Conservation (phyloP, 2,888 invertebrate species). For the Acrocera orbiculus region DNA sequence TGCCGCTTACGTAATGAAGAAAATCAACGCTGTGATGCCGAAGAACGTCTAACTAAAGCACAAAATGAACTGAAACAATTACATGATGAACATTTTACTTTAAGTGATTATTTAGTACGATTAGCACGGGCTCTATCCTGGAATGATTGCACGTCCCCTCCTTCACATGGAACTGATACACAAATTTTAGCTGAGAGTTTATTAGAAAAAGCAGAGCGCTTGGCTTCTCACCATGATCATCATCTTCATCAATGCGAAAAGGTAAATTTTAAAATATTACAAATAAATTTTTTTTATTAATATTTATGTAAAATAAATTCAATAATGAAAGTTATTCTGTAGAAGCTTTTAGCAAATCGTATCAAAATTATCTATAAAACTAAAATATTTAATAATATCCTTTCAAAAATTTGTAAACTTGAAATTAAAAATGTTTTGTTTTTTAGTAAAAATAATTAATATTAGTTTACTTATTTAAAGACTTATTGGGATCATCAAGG, state of each 20-base stretch:
- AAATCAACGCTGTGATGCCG: slow-evolving; percentile 50
- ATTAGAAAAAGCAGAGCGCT: slow-evolving; percentile 66
- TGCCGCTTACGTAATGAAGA: slow-evolving; percentile 45
- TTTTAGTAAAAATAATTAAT: no score
- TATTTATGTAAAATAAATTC: no score
- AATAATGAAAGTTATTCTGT: no score
- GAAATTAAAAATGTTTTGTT: no score
- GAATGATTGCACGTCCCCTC: slow-evolving; percentile 27
- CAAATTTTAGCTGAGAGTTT: slow-evolving; percentile 50
- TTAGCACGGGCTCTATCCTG: slow-evolving; percentile 56
- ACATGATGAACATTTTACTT: slow-evolving; percentile 27
- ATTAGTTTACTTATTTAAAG: no score
- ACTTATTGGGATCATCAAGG: no score
- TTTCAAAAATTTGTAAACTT: no score
- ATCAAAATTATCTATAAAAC: no score
- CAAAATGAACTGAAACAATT: slow-evolving; percentile 58
- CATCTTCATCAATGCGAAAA: slow-evolving; percentile 16
- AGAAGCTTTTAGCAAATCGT: no score
- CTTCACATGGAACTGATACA: slow-evolving; percentile 26
- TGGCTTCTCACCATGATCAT: slow-evolving; percentile 23
- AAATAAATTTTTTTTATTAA: no score
- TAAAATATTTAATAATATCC: no score
- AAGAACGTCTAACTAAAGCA: slow-evolving; percentile 56
- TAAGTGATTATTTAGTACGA: slow-evolving; percentile 66
- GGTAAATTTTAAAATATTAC: slow-evolving; percentile 1